A percentile compares a stretch with the other conserved stretches of the same genome.
These are phyloP conservation scores for Denticeps clupeoides DNA, from an alignment of 2,797 vertebrate species.

Conservation along the genomic window DNA sequence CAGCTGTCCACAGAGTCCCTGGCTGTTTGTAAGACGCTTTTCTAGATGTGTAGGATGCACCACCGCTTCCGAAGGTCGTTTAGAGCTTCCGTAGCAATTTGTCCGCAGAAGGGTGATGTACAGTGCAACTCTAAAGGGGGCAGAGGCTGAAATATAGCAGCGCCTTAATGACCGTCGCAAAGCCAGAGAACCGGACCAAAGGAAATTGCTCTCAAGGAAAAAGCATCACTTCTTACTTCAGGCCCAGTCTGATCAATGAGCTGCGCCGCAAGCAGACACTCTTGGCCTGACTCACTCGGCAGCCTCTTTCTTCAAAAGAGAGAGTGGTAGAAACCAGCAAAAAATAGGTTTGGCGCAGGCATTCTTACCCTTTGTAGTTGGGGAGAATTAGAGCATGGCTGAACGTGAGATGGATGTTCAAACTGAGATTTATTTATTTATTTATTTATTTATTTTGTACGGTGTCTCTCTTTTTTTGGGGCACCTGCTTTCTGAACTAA, in stretches of 20 bases:
- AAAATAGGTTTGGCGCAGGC: neutral
- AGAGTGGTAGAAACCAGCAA: no score
- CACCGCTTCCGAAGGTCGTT: no score
- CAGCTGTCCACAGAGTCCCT: neutral
- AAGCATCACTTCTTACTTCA: constrained; percentile 12
- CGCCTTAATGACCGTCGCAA: constrained; percentile 33
- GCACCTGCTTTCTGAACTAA: neutral
- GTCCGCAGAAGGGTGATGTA: no score
- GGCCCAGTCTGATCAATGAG: constrained; percentile 9
- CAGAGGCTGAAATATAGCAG: constrained; percentile 33
- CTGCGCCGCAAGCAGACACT: constrained; percentile 3
- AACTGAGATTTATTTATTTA: neutral
- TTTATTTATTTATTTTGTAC: no score
- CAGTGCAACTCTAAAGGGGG: neutral
- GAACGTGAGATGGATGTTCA: neutral
- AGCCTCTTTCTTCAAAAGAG: neutral
- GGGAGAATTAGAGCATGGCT: neutral
- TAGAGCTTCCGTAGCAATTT: no score
- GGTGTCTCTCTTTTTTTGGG: no score
- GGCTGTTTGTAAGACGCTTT: neutral
- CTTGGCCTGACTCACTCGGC: constrained; percentile 9
- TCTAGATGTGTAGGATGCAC: constrained; percentile 5
- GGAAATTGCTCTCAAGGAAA: constrained; percentile 25
- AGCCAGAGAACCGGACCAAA: constrained; percentile 30
- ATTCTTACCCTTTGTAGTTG: neutral